phyloP scores from a whole-genome alignment of 2,888 invertebrate species.

The Sthenelais limicola region DNA sequence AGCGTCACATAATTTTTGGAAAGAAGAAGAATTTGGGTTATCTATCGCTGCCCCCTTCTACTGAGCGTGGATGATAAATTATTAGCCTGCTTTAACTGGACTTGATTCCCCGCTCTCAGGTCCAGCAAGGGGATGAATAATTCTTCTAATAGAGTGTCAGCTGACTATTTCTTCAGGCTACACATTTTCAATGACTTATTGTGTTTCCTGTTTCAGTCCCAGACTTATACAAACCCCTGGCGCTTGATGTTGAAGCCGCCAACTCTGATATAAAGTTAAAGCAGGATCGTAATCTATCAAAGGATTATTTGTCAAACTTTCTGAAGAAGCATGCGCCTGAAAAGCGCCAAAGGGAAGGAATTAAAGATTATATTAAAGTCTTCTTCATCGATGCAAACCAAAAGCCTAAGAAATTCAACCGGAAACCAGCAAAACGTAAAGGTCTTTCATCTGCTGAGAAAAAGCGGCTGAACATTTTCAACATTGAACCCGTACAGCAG shows the following conservation, averaged over 20 bases:
- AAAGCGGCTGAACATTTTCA: slow-evolving; percentile 47
- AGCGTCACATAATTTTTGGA: too few species aligned
- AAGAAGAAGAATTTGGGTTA: too few species aligned
- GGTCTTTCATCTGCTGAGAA: slow-evolving; percentile 42
- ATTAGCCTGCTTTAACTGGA: too few species aligned
- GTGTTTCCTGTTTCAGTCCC: not conserved
- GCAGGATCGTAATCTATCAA: not conserved
- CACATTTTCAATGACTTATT: not conserved
- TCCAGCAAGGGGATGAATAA: too few species aligned
- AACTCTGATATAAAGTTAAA: not conserved
- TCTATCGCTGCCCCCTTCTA: too few species aligned
- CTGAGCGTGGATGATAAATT: too few species aligned
- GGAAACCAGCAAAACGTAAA: slow-evolving; percentile 3
- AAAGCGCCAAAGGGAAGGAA: not conserved
- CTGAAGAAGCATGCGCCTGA: not conserved
- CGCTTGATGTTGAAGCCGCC: not conserved
- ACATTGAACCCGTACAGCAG: slow-evolving; percentile 44
- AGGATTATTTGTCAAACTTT: not conserved
- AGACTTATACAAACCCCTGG: not conserved
- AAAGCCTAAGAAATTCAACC: slow-evolving; percentile 4
- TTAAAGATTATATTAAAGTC: slow-evolving; percentile 20
- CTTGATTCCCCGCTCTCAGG: too few species aligned
- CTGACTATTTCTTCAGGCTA: too few species aligned
- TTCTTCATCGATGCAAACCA: slow-evolving; percentile 15
- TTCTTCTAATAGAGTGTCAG: too few species aligned